These are phyloP conservation scores for Apamea monoglypha DNA, from an alignment of 2,888 invertebrate species.

Conservation along the genomic window DNA sequence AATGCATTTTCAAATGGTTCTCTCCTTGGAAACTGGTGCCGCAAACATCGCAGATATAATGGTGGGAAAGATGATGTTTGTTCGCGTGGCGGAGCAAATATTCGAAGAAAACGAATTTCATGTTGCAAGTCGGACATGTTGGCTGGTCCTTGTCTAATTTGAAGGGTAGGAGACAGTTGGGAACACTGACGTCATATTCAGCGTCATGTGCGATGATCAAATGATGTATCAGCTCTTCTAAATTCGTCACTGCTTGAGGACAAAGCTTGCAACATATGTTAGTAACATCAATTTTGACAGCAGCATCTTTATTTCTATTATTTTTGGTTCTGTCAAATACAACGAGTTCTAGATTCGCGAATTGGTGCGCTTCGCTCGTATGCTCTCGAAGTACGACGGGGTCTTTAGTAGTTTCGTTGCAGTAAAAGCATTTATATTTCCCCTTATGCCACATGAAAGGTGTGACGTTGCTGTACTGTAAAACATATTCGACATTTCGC, in stretches of 20 bases:
- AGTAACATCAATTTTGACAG: conserved; percentile 86
- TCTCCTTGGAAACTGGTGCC: conserved; percentile 88
- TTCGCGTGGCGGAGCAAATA: conserved; percentile 85
- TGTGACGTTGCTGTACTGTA: conserved; percentile 85
- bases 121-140: conserved; percentile 84
- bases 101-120: conserved; percentile 86
- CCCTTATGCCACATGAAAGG: conserved; percentile 88
- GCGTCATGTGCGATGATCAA: conserved; percentile 87
- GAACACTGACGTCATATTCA: conserved; percentile 84
- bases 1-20: conserved; percentile 87
- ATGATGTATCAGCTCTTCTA: conserved; percentile 86
- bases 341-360: conserved; percentile 82
- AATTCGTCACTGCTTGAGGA: conserved; percentile 72
- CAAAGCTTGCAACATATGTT: conserved; percentile 84
- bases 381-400: conserved; percentile 80
- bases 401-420: conserved; percentile 83
- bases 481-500: conserved; percentile 85
- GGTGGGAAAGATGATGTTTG: conserved; percentile 85
- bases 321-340: conserved; percentile 85
- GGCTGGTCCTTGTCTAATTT: conserved; percentile 83
- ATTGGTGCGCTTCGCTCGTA: conserved; percentile 77
- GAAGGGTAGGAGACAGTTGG: conserved; percentile 86
- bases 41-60: conserved; percentile 87
- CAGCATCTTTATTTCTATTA: conserved; percentile 86
- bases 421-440: conserved; percentile 85